Percentiles rank a stretch among this genome's conserved stretches.
Evolutionary conservation across 2,888 invertebrate species (phyloP).

Genomic region (Xanthorhoe designata): DNA sequence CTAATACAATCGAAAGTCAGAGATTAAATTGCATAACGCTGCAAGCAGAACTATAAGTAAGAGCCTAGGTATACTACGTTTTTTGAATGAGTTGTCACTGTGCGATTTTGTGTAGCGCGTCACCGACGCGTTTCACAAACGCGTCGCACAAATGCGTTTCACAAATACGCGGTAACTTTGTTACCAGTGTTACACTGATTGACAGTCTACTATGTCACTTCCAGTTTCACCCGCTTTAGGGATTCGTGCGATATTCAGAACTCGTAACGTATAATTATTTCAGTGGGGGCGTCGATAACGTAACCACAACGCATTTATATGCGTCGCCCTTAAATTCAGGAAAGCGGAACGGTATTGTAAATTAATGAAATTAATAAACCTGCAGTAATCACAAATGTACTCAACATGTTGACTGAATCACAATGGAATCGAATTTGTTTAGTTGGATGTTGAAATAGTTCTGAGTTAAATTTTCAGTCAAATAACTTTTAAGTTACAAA

Average conservation of each 20-base stretch:
- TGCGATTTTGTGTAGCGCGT: no score
- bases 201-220: slow-evolving; percentile 27
- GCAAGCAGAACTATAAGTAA: no score
- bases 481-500: no score
- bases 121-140: no score
- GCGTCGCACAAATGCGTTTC: no score
- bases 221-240: slow-evolving; percentile 56
- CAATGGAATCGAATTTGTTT: neutral
- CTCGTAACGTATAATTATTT: slow-evolving; percentile 82
- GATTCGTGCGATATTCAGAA: slow-evolving; percentile 78
- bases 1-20: no score
- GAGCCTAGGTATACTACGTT: no score
- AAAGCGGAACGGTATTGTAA: slow-evolving; percentile 39
- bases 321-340: slow-evolving; percentile 56
- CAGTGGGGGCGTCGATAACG: slow-evolving; percentile 76
- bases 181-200: slow-evolving; percentile 12
- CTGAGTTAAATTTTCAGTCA: no score
- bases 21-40: no score
- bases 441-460: neutral
- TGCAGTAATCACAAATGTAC: neutral
- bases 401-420: neutral
- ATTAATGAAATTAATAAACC: slow-evolving; percentile 22
- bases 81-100: no score
- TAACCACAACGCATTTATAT: slow-evolving; percentile 72
- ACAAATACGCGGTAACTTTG: no score